Conservation (phyloP, 2,888 invertebrate genomes). For the Hirtodrosophila histrioides region DNA sequence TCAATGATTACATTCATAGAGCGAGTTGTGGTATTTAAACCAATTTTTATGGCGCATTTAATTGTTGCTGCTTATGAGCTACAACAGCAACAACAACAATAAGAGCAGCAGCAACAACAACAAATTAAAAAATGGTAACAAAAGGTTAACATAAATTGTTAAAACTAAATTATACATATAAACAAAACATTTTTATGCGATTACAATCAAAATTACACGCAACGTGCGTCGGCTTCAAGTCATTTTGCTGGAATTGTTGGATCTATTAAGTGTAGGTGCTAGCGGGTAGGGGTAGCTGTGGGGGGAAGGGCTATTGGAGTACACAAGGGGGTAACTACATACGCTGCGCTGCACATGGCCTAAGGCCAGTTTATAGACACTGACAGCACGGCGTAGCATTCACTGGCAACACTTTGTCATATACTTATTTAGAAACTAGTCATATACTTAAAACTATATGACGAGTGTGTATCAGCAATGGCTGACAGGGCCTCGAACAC, state of each 20-base stretch:
- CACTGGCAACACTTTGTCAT: no score
- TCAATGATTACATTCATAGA: constrained; percentile 19
- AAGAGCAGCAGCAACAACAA: constrained; percentile 15
- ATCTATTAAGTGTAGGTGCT: not conserved
- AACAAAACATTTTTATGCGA: constrained; percentile 80
- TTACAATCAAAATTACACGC: constrained; percentile 83
- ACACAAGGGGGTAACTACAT: constrained; percentile 35
- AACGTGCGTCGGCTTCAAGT: constrained; percentile 77
- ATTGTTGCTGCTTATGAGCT: constrained; percentile 77
- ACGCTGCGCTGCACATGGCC: constrained; percentile 64
- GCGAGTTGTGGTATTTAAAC: constrained; percentile 64
- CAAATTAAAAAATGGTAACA: constrained; percentile 77
- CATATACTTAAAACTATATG: no score
- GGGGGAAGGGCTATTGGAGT: not conserved
- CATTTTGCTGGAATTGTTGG: constrained; percentile 22
- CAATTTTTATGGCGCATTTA: constrained; percentile 79
- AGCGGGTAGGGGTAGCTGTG: not conserved
- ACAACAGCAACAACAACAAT: constrained; percentile 35
- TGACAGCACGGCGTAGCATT: no score
- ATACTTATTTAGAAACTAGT: no score
- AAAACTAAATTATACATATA: constrained; percentile 80
- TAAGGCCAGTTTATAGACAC: constrained; percentile 10
- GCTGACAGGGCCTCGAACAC: no score
- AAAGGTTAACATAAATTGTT: constrained; percentile 79
- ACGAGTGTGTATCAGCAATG: no score